Percentiles rank a stretch among this genome's conserved stretches.
phyloP scores from a whole-genome alignment of 2,888 invertebrate genomes.

The Chrysomela aeneicollis region DNA sequence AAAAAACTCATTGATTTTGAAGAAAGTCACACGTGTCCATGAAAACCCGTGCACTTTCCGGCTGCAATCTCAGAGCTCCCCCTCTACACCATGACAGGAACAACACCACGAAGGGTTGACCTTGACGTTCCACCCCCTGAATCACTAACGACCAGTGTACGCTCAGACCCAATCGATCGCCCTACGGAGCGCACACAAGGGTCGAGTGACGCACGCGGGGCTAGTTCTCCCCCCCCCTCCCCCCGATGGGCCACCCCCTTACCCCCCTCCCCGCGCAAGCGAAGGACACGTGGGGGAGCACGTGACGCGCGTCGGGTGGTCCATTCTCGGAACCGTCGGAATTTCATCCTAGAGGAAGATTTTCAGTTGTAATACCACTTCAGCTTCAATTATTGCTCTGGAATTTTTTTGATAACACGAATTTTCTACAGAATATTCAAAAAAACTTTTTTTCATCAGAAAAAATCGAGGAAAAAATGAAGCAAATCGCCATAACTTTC shows the following conservation, averaged over 20 bases:
- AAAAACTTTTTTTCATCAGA: too few species aligned
- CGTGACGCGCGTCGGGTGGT: constrained; percentile 55
- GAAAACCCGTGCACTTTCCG: not conserved
- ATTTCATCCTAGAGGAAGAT: too few species aligned
- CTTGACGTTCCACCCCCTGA: constrained; percentile 33
- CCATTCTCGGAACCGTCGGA: constrained; percentile 55
- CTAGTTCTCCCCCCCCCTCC: constrained; percentile 48
- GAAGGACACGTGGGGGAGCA: constrained; percentile 59
- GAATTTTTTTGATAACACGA: too few species aligned
- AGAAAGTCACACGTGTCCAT: not conserved
- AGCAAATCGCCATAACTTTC: too few species aligned
- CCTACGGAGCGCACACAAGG: constrained; percentile 44
- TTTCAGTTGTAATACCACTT: too few species aligned
- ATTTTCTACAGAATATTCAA: too few species aligned
- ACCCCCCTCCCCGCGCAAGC: constrained; percentile 16
- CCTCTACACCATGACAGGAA: too few species aligned
- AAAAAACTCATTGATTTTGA: too few species aligned
- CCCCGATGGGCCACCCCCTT: constrained; percentile 1
- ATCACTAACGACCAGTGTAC: constrained; percentile 42
- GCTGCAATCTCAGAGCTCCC: not conserved
- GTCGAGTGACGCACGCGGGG: constrained; percentile 58
- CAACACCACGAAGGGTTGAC: constrained; percentile 16
- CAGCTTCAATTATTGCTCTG: too few species aligned
- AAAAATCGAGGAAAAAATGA: too few species aligned
- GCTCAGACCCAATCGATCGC: constrained; percentile 55